Conservation (phyloP, 2,888 invertebrate genomes). For the Spodoptera littoralis region DNA sequence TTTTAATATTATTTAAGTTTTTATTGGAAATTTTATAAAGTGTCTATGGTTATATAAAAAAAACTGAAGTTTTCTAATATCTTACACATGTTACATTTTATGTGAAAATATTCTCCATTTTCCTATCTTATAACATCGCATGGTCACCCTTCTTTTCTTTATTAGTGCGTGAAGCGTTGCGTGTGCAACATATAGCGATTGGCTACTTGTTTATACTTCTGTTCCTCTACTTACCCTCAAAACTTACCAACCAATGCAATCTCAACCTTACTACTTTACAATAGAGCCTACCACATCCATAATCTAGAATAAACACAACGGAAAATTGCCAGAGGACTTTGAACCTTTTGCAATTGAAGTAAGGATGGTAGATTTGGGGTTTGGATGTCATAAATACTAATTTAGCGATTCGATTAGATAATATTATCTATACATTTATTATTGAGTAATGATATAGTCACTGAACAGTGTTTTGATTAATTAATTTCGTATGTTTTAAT, state of each 20-base stretch:
- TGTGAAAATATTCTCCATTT: background rate
- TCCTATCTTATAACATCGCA: background rate
- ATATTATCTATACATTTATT: slow-evolving; percentile 8
- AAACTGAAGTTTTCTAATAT: no score
- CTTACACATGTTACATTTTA: no score
- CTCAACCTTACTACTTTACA: slow-evolving; percentile 36
- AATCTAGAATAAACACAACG: background rate
- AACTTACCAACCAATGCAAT: slow-evolving; percentile 28
- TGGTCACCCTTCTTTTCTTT: slow-evolving; percentile 64
- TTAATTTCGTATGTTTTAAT: background rate
- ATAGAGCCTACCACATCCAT: background rate
- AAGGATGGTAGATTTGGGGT: background rate
- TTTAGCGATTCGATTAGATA: slow-evolving; percentile 27
- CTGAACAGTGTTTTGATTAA: slow-evolving; percentile 8
- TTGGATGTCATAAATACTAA: slow-evolving; percentile 5
- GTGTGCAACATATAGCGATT: slow-evolving; percentile 66
- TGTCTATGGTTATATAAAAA: no score
- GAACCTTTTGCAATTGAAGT: background rate
- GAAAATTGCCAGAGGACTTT: background rate
- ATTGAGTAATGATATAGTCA: slow-evolving; percentile 12
- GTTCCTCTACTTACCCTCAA: slow-evolving; percentile 42
- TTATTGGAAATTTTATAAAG: no score
- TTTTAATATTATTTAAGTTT: no score
- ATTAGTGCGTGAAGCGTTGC: slow-evolving; percentile 78
- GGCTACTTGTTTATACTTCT: slow-evolving; percentile 50